Percentiles rank a stretch among this genome's conserved stretches.
Evolutionary conservation across 1,140 invertebrate genomes (phyloP).

Genomic region (Holotrichia oblita): DNA sequence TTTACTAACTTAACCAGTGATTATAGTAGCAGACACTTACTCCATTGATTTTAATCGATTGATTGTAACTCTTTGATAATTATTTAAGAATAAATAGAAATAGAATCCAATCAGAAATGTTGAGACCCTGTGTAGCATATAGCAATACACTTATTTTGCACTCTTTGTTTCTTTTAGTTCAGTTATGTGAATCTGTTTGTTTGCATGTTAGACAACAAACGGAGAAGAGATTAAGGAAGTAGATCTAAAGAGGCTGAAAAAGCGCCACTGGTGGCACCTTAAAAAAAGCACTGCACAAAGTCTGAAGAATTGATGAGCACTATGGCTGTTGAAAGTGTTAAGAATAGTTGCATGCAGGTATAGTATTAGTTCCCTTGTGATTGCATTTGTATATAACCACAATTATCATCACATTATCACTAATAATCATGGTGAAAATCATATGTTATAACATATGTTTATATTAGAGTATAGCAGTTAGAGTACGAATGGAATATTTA

Average conservation of each 20-base stretch:
- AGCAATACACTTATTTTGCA: conserved; percentile 15
- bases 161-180: conserved; percentile 45
- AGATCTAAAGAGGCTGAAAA: conserved; percentile 45
- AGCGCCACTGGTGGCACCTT: conserved; percentile 48
- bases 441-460: no score
- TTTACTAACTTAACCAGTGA: no score
- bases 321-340: conserved; percentile 52
- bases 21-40: no score
- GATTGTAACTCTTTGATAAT: no score
- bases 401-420: no score
- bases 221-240: conserved; percentile 47
- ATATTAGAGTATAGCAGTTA: no score
- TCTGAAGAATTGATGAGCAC: conserved; percentile 42
- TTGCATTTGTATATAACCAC: no score
- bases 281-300: conserved; percentile 47
- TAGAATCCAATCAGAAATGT: background rate
- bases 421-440: no score
- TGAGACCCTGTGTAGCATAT: background rate
- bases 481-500: no score
- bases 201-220: conserved; percentile 50
- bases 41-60: no score
- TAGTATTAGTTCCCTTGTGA: no score
- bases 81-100: no score
- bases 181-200: conserved; percentile 50
- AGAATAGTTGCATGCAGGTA: conserved; percentile 50